A percentile compares a stretch with the other conserved stretches of the same genome.
Evolutionary conservation across 2,888 invertebrate genomes (phyloP).

Genomic region (Platycheirus albimanus): DNA sequence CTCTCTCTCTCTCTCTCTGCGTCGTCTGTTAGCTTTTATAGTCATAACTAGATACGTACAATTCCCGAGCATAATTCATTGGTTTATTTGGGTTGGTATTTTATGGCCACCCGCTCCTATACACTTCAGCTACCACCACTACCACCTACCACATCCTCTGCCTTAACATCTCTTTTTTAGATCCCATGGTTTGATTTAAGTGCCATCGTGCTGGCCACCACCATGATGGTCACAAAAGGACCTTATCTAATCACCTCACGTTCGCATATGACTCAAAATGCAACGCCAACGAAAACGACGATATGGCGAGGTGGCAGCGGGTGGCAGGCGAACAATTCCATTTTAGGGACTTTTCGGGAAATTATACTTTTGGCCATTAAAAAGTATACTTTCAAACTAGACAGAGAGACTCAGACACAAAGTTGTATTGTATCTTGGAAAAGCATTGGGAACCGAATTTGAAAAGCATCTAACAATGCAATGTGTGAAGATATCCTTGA

Average conservation of each 20-base stretch:
- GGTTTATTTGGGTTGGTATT: slow-evolving; percentile 59
- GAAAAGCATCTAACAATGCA: slow-evolving; percentile 12
- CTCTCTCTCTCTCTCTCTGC: too few relatives aligned
- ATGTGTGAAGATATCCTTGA: neutral
- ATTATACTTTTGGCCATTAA: slow-evolving; percentile 70
- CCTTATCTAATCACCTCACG: slow-evolving; percentile 71
- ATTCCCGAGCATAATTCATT: slow-evolving; percentile 67
- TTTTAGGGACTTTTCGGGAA: slow-evolving; percentile 50
- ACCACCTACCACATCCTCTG: too few relatives aligned
- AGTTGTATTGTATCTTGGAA: too few relatives aligned
- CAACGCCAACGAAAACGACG: slow-evolving; percentile 37
- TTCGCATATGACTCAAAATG: slow-evolving; percentile 69
- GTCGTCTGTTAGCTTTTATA: slow-evolving; percentile 25
- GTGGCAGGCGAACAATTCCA: slow-evolving; percentile 10
- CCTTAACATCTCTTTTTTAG: slow-evolving; percentile 28
- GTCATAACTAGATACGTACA: slow-evolving; percentile 47
- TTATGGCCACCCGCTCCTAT: slow-evolving; percentile 34
- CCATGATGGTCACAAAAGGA: slow-evolving; percentile 50
- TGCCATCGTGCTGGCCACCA: slow-evolving; percentile 38
- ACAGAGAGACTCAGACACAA: neutral
- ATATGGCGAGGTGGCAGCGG: neutral
- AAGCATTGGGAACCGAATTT: neutral
- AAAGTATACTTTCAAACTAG: slow-evolving; percentile 55
- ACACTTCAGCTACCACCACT: too few relatives aligned
- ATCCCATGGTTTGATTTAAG: slow-evolving; percentile 59